A percentile compares a stretch with the other conserved stretches of the same genome.
Evolutionary conservation across 2,113 vertebrate species (phyloP).

Genomic region (Myiopsitta monachus): DNA sequence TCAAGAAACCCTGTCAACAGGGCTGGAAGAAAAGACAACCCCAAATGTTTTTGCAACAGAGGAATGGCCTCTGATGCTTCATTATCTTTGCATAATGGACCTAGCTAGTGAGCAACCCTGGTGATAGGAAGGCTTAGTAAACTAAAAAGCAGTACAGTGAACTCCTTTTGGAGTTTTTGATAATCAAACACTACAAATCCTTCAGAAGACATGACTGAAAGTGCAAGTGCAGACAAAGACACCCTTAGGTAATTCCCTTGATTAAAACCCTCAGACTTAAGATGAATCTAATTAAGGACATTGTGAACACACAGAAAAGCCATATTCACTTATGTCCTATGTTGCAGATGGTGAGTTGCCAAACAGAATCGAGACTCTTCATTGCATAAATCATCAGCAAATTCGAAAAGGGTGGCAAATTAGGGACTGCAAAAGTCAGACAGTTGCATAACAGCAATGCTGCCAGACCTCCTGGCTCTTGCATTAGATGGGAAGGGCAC

Average conservation of each 20-base stretch:
- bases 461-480: not conserved
- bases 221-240: not conserved
- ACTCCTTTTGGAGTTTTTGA: conserved; percentile 1
- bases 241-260: conserved; percentile 47
- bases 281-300: conserved; percentile 47
- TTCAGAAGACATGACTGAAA: conserved; percentile 22
- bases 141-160: not conserved
- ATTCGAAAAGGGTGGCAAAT: conserved; percentile 9
- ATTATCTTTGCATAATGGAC: not conserved
- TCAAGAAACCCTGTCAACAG: not conserved
- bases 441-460: not conserved
- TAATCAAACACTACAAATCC: conserved; percentile 29
- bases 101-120: not conserved
- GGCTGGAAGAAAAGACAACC: not conserved
- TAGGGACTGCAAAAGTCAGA: conserved; percentile 1
- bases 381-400: conserved; percentile 3
- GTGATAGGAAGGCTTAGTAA: not conserved
- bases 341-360: conserved; percentile 25
- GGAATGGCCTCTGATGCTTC: not conserved
- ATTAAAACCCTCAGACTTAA: conserved; percentile 44
- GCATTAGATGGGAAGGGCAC: not conserved
- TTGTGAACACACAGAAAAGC: not conserved
- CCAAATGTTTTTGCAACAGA: not conserved
- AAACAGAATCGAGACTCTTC: conserved; percentile 19
- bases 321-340: not conserved